Evolutionary conservation across 2,888 invertebrate species (phyloP).

Genomic region (Dascillus cervinus): DNA sequence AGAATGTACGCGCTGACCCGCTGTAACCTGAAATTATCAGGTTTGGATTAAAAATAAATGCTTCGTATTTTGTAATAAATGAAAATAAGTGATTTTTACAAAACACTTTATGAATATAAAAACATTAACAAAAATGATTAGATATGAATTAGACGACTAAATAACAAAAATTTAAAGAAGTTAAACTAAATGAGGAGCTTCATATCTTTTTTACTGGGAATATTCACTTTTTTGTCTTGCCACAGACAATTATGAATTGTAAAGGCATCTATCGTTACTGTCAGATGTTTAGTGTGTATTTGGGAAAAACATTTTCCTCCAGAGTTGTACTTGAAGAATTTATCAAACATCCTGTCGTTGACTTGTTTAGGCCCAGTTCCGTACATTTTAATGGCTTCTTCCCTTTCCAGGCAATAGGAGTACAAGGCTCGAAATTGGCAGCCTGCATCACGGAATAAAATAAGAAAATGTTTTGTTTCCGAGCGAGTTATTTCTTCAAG

Average conservation of each 20-base stretch:
- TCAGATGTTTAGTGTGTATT: slow-evolving; percentile 97
- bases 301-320: slow-evolving; percentile 97
- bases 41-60: too few species aligned
- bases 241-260: slow-evolving; percentile 97
- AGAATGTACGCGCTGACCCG: too few species aligned
- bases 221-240: slow-evolving; percentile 93
- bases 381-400: slow-evolving; percentile 84
- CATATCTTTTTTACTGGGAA: slow-evolving; percentile 92
- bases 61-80: too few species aligned
- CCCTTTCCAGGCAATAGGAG: slow-evolving; percentile 89
- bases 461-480: slow-evolving; percentile 96
- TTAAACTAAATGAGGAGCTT: slow-evolving; percentile 73
- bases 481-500: slow-evolving; percentile 90
- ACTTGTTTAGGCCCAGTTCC: slow-evolving; percentile 95
- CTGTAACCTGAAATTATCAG: too few species aligned
- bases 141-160: slow-evolving; percentile 36
- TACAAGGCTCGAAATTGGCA: slow-evolving; percentile 97
- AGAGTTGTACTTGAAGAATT: slow-evolving; percentile 99
- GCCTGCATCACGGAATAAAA: slow-evolving; percentile 95
- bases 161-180: slow-evolving; percentile 25
- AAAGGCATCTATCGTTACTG: slow-evolving; percentile 99
- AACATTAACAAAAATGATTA: slow-evolving; percentile 27
- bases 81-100: not conserved
- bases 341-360: slow-evolving; percentile 95
- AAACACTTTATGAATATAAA: slow-evolving; percentile 1